phyloP scores from a whole-genome alignment of 1,140 invertebrate genomes.

The Tenebrio molitor region DNA sequence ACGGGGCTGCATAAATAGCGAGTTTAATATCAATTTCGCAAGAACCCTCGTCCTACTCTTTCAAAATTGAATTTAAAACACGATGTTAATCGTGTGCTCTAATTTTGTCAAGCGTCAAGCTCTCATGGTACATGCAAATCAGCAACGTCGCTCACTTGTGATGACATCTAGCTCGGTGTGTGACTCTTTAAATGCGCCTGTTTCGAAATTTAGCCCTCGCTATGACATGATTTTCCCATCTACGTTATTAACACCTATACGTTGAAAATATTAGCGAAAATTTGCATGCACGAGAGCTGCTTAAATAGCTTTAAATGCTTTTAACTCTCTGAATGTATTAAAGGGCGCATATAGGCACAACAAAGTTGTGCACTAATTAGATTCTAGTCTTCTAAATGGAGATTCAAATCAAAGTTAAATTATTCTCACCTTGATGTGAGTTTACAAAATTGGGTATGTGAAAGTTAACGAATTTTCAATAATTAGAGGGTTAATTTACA shows the following conservation, averaged over 20 bases:
- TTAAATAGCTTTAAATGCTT: constrained; percentile 23
- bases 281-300: constrained; percentile 30
- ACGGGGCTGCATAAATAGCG: constrained; percentile 25
- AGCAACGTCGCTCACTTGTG: constrained; percentile 26
- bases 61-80: constrained; percentile 23
- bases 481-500: no score
- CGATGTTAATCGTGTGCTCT: constrained; percentile 14
- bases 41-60: not conserved
- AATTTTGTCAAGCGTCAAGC: constrained; percentile 22
- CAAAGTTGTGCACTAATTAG: constrained; percentile 1
- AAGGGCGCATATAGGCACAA: constrained; percentile 2
- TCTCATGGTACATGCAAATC: constrained; percentile 26
- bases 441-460: no score
- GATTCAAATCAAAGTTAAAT: not conserved
- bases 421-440: no score
- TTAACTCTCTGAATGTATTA: constrained; percentile 24
- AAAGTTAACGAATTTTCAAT: no score
- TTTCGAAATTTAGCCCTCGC: constrained; percentile 25
- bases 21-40: constrained; percentile 22
- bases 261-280: constrained; percentile 30
- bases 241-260: constrained; percentile 39
- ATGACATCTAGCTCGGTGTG: constrained; percentile 23
- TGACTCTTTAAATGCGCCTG: constrained; percentile 30
- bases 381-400: constrained; percentile 5
- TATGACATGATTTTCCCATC: constrained; percentile 35